phyloP scores from a whole-genome alignment of 2,113 vertebrate species.

The Euleptes europaea region DNA sequence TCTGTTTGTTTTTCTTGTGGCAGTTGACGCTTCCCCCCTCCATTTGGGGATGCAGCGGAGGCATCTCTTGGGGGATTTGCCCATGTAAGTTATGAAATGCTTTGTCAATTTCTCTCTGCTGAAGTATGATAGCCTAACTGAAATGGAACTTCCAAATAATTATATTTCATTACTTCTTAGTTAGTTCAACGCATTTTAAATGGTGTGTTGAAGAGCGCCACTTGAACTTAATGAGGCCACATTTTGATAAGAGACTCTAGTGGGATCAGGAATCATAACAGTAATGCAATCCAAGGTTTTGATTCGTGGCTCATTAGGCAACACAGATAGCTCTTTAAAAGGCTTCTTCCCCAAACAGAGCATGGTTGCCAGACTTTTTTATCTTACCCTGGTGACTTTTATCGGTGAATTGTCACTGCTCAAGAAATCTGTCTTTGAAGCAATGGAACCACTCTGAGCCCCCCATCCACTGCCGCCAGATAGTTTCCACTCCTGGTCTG shows the following conservation, averaged over 20 bases:
- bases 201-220: constrained; percentile 61
- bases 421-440: constrained; percentile 42
- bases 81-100: constrained; percentile 11
- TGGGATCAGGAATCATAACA: constrained; percentile 72
- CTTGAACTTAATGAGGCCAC: constrained; percentile 74
- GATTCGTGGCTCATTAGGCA: constrained; percentile 75
- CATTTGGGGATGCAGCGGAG: too few species aligned
- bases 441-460: constrained; percentile 15
- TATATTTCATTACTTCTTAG: constrained; percentile 65
- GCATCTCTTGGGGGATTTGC: constrained; percentile 19
- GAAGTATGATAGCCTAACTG: constrained; percentile 36
- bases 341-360: constrained; percentile 65
- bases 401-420: constrained; percentile 47
- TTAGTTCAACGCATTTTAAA: constrained; percentile 69
- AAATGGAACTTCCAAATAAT: constrained; percentile 63
- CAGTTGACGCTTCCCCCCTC: too few species aligned
- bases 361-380: constrained; percentile 51
- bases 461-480: not conserved
- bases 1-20: too few species aligned
- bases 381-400: constrained; percentile 52
- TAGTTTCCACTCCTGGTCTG: not conserved
- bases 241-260: constrained; percentile 71
- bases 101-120: constrained; percentile 30
- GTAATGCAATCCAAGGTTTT: constrained; percentile 74
- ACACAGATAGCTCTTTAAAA: constrained; percentile 64